Percentiles rank a stretch among this genome's conserved stretches.
Conservation (phyloP, 2,113 vertebrate genomes). For the Eptatretus burgeri region DNA sequence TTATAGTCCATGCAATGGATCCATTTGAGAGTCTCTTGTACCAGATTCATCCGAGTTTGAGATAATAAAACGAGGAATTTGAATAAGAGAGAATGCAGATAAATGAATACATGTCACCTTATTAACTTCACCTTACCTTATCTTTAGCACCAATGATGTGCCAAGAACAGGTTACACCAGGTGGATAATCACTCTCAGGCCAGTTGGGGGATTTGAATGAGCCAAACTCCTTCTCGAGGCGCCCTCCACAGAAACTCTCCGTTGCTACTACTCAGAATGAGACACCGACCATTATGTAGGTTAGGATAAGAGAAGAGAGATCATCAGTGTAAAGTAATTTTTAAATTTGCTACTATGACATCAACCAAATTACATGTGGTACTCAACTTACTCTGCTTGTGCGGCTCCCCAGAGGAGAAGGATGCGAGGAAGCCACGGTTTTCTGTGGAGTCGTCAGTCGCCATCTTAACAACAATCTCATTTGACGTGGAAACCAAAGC, state of each 20-base stretch:
- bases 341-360: not conserved
- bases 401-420: conserved; percentile 35
- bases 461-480: conserved; percentile 48
- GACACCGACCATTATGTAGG: conserved; percentile 10
- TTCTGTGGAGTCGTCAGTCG: conserved; percentile 24
- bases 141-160: conserved; percentile 37
- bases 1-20: too few species aligned
- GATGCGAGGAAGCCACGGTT: conserved; percentile 41
- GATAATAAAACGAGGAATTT: too few species aligned
- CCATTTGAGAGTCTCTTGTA: too few species aligned
- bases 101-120: too few species aligned
- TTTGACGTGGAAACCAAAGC: conserved; percentile 40
- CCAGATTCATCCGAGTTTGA: too few species aligned
- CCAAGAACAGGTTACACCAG: conserved; percentile 71
- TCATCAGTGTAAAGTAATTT: not conserved
- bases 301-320: not conserved
- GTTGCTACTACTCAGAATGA: conserved; percentile 8
- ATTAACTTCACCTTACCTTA: conserved; percentile 18
- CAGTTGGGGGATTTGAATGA: conserved; percentile 51
- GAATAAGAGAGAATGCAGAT: too few species aligned
- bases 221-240: conserved; percentile 36
- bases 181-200: conserved; percentile 47
- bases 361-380: not conserved
- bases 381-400: conserved; percentile 25
- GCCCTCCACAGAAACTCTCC: conserved; percentile 34